Conservation (phyloP, 2,113 vertebrate species). For the Siniperca chuatsi region DNA sequence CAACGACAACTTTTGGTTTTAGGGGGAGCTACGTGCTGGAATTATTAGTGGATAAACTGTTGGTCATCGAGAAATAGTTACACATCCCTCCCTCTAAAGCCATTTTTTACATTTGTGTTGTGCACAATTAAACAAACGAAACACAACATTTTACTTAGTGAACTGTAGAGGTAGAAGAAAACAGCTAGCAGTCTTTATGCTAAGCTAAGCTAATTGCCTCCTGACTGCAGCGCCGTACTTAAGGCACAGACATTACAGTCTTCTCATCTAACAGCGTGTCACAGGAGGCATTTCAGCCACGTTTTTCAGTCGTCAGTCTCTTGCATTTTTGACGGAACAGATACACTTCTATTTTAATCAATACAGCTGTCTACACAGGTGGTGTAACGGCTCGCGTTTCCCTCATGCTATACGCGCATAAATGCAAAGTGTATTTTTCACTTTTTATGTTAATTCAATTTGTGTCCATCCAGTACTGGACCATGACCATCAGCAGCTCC, state of each 20-base stretch:
- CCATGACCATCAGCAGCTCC: background rate
- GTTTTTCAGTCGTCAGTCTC: background rate
- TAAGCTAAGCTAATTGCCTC: background rate
- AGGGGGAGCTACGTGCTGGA: background rate
- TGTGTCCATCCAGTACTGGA: background rate
- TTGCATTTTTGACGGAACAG: background rate
- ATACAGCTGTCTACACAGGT: background rate
- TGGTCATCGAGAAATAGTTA: background rate
- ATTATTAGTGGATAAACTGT: background rate
- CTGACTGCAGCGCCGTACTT: background rate
- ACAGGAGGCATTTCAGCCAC: background rate
- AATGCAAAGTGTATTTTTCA: too few relatives aligned
- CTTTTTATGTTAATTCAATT: background rate
- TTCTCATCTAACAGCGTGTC: slow-evolving; percentile 4
- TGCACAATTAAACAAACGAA: background rate
- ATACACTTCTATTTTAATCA: background rate
- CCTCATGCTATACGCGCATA: too few relatives aligned
- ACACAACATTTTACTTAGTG: too few relatives aligned
- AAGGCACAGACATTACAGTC: background rate
- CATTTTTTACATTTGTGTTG: background rate
- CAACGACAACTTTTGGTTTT: background rate
- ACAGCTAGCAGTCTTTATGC: background rate
- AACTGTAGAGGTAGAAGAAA: too few relatives aligned
- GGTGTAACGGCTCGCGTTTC: background rate
- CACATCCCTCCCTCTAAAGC: background rate